These are phyloP conservation scores for Coendou prehensilis DNA, from an alignment of 2,797 vertebrate species.

Conservation along the genomic window DNA sequence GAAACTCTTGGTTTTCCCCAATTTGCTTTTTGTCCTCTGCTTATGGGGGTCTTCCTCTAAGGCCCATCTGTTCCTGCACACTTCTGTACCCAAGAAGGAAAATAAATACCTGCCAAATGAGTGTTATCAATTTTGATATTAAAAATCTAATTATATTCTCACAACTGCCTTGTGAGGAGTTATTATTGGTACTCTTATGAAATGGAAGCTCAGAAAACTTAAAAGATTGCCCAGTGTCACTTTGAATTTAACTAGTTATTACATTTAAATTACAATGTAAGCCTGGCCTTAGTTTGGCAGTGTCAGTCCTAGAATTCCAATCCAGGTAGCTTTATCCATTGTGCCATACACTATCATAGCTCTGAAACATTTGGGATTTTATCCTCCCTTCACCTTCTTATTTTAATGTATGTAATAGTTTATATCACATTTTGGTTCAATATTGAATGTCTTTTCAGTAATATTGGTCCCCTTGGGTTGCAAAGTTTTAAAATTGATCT, in stretches of 20 bases:
- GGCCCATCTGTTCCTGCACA: not conserved
- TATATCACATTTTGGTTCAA: not conserved
- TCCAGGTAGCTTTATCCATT: not conserved
- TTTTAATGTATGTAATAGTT: not conserved
- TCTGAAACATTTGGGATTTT: not conserved
- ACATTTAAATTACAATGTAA: not conserved
- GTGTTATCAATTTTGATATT: not conserved
- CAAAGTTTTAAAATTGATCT: not conserved
- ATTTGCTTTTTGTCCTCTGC: not conserved
- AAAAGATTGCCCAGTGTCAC: not conserved
- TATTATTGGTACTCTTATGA: not conserved
- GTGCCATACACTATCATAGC: not conserved
- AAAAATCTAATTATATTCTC: constrained; percentile 4
- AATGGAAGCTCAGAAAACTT: not conserved
- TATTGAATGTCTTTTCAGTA: not conserved
- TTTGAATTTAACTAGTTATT: not conserved
- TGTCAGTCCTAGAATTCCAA: not conserved
- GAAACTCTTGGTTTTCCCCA: not conserved
- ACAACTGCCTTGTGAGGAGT: not conserved
- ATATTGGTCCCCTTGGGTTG: not conserved
- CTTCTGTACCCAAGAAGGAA: not conserved
- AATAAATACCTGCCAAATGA: not conserved
- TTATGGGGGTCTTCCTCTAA: not conserved
- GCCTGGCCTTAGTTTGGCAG: not conserved
- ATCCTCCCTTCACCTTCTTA: not conserved